Evolutionary conservation across 1,140 invertebrate species (phyloP), one percentile per base, ranked within the genome.

Genomic region (Aphelinus atriplicis): DNA sequence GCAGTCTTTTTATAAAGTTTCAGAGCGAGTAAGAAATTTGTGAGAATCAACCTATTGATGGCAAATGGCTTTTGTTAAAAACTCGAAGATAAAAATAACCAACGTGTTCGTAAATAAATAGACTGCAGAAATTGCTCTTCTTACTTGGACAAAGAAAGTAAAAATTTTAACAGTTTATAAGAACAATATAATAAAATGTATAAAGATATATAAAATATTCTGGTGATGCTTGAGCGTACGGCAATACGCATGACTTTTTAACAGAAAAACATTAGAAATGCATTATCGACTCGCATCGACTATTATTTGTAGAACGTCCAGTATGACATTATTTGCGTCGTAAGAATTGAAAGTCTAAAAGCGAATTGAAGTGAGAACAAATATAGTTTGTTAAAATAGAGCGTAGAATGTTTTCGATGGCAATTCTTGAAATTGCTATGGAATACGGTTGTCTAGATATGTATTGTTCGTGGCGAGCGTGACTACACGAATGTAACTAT

Each of bases 221-320:
- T 51, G 60, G 45, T 47, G 46, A 75, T 51, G 51, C 48, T 70
- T 50, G 45, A 3, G n/a, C 9, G n/a, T 51, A 51, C 7, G 9
- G n/a, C 45, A 46, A 74, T 57, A 69, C 48, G 47, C 48, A 53
- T 46, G 5, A 42, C 45, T 53, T 58, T 26, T 63, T 57, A 42
- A 75, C 10, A 51, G 6, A 71, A 71, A 47, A 58, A 56, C 51
- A 6, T n/a, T 60, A 65, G 47, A 10, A 65, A 55, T 55, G 62
- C 57, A 70, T 70, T n/a, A 68, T 56, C 62, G 26, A 74, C 51
- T 64, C 70, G 60, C 57, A 69, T 70, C n/a, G 66, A 64, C 53
- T 71, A 76, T 76, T 76, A 66, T 67, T 70, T 9, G 67, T 75
- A 64, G 9, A 64, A 42, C 58, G 47, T 75, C 65, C 48, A 69